phyloP scores from a whole-genome alignment of 2,113 vertebrate species.

The Cygnus atratus region DNA sequence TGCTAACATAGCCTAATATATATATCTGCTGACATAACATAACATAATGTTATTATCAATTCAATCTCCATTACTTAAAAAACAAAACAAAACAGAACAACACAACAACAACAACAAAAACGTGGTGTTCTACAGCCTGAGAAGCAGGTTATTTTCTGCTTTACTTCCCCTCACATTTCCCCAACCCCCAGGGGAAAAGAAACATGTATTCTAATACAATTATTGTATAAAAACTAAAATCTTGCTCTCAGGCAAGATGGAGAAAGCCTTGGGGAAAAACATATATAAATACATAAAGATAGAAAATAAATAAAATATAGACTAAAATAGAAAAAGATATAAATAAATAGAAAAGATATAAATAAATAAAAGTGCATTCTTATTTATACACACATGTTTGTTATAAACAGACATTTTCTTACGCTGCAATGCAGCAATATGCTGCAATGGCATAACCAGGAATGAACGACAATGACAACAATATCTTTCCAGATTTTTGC shows the following conservation, averaged over 20 bases:
- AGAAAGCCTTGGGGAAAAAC: background rate
- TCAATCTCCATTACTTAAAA: background rate
- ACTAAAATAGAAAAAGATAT: no score
- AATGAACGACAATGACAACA: background rate
- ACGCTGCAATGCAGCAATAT: background rate
- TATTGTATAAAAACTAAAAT: background rate
- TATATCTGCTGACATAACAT: background rate
- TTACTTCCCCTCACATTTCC: background rate
- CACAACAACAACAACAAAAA: background rate
- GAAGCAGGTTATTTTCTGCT: background rate
- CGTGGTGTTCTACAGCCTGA: background rate
- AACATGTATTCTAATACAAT: background rate
- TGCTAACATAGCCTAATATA: no score
- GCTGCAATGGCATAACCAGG: background rate
- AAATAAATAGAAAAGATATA: no score
- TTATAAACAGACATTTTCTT: background rate
- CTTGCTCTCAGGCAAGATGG: background rate
- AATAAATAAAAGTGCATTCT: background rate
- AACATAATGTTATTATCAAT: background rate
- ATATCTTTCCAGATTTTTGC: background rate
- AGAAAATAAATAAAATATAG: no score
- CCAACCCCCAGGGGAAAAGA: background rate
- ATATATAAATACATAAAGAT: background rate
- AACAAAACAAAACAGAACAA: background rate
- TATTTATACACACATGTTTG: background rate